A percentile compares a stretch with the other conserved stretches of the same genome.
Evolutionary conservation across 2,113 vertebrate species (phyloP).

Genomic region (Cottus gobio): DNA sequence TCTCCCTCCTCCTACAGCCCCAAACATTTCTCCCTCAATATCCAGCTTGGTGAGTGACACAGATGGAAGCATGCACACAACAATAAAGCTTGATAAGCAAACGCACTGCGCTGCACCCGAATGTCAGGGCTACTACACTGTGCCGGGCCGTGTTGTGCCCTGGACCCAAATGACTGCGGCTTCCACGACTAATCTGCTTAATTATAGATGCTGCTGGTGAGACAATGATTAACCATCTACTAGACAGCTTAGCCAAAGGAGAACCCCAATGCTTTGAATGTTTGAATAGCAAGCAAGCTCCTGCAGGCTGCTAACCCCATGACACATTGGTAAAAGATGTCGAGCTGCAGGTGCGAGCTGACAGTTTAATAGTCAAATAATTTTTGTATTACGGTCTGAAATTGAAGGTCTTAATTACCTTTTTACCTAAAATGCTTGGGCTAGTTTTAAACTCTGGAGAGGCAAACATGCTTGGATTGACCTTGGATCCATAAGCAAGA

Average conservation of each 20-base stretch:
- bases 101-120: neutral
- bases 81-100: slow-evolving; percentile 18
- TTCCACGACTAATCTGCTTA: slow-evolving; percentile 47
- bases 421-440: neutral
- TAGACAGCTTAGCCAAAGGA: slow-evolving; percentile 35
- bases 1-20: slow-evolving; percentile 22
- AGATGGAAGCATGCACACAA: neutral
- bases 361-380: neutral
- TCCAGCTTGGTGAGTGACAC: slow-evolving; percentile 20
- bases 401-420: neutral
- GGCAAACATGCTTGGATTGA: neutral
- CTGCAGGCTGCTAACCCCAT: neutral
- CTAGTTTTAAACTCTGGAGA: neutral
- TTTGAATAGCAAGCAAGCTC: slow-evolving; percentile 18
- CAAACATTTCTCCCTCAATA: slow-evolving; percentile 20
- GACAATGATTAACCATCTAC: slow-evolving; percentile 54
- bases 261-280: neutral
- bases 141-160: neutral
- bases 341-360: neutral
- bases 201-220: slow-evolving; percentile 62
- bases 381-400: neutral
- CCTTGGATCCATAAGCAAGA: neutral
- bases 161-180: slow-evolving; percentile 34
- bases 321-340: neutral
- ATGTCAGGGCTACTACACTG: neutral